A percentile compares a stretch with the other conserved stretches of the same genome.
Evolutionary conservation across 1,140 invertebrate genomes (phyloP).

Genomic region (Drosophila melanogaster): Release_6_plus_ISO1_MT NC_004354.4:11818001-11818500

Average conservation of each 20-base stretch:
- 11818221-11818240: not conserved
- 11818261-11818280: not conserved
- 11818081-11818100: constrained; percentile 15
- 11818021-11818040: constrained; percentile 35
- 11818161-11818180: constrained; percentile 19
- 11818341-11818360: constrained; percentile 44
- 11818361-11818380: constrained; percentile 51
- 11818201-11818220: constrained; percentile 39
- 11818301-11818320: constrained; percentile 53
- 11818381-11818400: constrained; percentile 46
- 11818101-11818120: constrained; percentile 22
- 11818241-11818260: not conserved
- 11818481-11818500: constrained; percentile 69
- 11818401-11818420: constrained; percentile 17
- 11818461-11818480: constrained; percentile 58
- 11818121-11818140: constrained; percentile 7
- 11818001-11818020: constrained; percentile 51
- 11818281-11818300: constrained; percentile 13
- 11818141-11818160: constrained; percentile 51
- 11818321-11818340: constrained; percentile 49
- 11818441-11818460: constrained; percentile 64
- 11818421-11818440: constrained; percentile 45
- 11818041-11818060: constrained; percentile 48
- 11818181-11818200: constrained; percentile 53
- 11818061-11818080: constrained; percentile 27